Evolutionary conservation across 2,113 vertebrate species (phyloP).

Genomic region (Zosterops hypoxanthus): DNA sequence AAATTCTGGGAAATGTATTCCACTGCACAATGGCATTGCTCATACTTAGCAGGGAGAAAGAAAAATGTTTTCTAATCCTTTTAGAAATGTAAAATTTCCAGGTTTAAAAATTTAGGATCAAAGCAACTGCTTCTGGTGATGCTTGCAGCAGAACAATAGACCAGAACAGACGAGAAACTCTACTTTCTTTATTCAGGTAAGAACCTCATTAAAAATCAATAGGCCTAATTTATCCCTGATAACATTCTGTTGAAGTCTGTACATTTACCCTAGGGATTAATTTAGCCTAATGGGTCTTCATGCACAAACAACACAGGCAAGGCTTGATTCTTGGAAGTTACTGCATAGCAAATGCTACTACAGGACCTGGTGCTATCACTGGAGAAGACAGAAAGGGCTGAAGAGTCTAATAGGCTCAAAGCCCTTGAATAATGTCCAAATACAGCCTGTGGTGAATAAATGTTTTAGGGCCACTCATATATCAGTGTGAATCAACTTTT

Average conservation of each 20-base stretch:
- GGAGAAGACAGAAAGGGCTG: neutral
- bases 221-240: slow-evolving; percentile 34
- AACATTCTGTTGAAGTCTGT: slow-evolving; percentile 42
- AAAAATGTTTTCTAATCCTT: neutral
- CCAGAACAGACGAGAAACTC: neutral
- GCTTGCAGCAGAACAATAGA: neutral
- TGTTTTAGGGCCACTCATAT: neutral
- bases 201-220: slow-evolving; percentile 58
- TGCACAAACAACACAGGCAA: neutral
- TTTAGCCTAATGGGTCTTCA: slow-evolving; percentile 55
- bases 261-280: slow-evolving; percentile 23
- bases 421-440: neutral
- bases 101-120: neutral
- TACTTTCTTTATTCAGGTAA: slow-evolving; percentile 40
- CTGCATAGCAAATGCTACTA: neutral
- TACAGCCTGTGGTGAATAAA: neutral
- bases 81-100: neutral
- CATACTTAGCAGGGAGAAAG: neutral
- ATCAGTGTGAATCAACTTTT: neutral
- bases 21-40: neutral
- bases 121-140: neutral
- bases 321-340: slow-evolving; percentile 30
- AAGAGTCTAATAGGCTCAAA: slow-evolving; percentile 17
- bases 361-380: neutral
- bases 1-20: neutral